A percentile compares a stretch with the other conserved stretches of the same genome.
Evolutionary conservation across 2,888 invertebrate genomes (phyloP).

Genomic region (Halocaridina rubra): DNA sequence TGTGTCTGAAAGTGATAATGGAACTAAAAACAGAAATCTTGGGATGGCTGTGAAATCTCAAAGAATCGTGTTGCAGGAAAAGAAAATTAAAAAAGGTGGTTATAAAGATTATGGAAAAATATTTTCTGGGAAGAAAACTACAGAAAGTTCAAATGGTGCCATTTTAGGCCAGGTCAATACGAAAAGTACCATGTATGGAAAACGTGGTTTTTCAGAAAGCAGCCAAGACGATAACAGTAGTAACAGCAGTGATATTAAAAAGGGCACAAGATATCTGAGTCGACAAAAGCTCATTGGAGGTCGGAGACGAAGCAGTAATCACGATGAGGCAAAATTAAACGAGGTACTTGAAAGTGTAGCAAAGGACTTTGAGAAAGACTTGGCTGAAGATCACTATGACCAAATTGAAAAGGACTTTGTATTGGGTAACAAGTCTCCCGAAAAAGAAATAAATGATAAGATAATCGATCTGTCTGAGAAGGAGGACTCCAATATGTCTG

Average conservation of each 20-base stretch:
- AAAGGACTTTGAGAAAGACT: constrained; percentile 59
- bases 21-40: background rate
- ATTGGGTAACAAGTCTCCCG: constrained; percentile 61
- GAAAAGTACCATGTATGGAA: constrained; percentile 17
- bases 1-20: background rate
- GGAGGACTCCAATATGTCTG: constrained; percentile 9
- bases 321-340: constrained; percentile 61
- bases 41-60: constrained; percentile 16
- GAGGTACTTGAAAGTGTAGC: constrained; percentile 61
- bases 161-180: background rate
- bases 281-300: constrained; percentile 29
- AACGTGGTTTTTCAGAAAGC: constrained; percentile 3
- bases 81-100: background rate
- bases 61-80: constrained; percentile 41
- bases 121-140: background rate
- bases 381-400: constrained; percentile 60
- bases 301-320: constrained; percentile 52
- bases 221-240: background rate
- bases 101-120: background rate
- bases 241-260: background rate
- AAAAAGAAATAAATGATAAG: constrained; percentile 34
- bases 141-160: background rate
- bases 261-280: background rate
- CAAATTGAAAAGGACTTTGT: constrained; percentile 61
- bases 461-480: background rate